phyloP scores from a whole-genome alignment of 2,888 invertebrate species.

The Agonopterix subpropinquella region DNA sequence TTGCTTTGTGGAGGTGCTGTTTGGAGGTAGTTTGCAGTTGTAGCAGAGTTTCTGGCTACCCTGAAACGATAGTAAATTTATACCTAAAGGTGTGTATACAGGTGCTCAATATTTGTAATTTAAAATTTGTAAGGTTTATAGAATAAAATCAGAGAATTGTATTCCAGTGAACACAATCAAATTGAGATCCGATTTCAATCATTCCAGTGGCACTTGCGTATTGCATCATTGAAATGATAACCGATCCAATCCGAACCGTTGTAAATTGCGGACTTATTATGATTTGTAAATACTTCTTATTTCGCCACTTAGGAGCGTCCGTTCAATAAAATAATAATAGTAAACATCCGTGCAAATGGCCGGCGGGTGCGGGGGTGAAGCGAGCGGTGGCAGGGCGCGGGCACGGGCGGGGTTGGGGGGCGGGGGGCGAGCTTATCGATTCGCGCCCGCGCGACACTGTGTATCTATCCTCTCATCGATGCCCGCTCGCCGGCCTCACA shows the following conservation, averaged over 20 bases:
- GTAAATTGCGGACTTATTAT: neutral
- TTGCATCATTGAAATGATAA: too few species aligned
- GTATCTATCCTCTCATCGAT: constrained; percentile 75
- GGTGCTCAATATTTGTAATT: too few species aligned
- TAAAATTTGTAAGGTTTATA: too few species aligned
- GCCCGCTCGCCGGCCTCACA: constrained; percentile 70
- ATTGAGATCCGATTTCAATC: too few species aligned
- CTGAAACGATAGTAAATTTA: too few species aligned
- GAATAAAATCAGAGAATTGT: too few species aligned
- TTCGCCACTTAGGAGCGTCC: constrained; percentile 63
- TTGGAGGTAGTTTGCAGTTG: too few species aligned
- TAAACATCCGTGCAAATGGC: constrained; percentile 75
- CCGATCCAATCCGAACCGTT: neutral
- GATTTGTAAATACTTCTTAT: constrained; percentile 51
- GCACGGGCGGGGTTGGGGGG: constrained; percentile 26
- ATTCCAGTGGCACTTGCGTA: too few species aligned
- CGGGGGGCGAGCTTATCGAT: constrained; percentile 51
- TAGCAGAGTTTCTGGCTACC: too few species aligned
- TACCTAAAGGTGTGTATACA: too few species aligned
- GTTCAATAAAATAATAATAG: constrained; percentile 76
- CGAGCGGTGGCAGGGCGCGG: constrained; percentile 40
- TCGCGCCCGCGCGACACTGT: constrained; percentile 73
- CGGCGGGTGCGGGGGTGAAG: constrained; percentile 45
- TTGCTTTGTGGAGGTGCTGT: too few species aligned
- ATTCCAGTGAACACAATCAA: too few species aligned